Conservation (phyloP, 2,113 vertebrate species). For the Pituophis catenifer region DNA sequence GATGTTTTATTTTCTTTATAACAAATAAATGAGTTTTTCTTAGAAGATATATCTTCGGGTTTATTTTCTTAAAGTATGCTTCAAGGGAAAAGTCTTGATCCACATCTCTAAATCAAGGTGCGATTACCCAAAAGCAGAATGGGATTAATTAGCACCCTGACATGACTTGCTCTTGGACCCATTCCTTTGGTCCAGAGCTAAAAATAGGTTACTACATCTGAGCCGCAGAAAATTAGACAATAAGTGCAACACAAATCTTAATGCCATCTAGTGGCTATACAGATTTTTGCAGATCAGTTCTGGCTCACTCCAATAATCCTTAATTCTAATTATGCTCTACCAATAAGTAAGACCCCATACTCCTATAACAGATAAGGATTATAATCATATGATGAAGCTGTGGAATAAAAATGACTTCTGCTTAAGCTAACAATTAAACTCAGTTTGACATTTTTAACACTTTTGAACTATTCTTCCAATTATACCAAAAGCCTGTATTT, state of each 20-base stretch:
- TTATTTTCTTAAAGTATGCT: too few species aligned
- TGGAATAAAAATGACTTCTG: not conserved
- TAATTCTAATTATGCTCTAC: not conserved
- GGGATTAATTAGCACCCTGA: too few species aligned
- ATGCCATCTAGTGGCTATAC: not conserved
- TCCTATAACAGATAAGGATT: not conserved
- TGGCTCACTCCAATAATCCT: too few species aligned
- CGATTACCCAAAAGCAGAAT: too few species aligned
- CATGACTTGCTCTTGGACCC: too few species aligned
- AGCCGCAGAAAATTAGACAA: not conserved
- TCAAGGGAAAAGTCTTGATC: too few species aligned
- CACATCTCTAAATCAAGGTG: too few species aligned
- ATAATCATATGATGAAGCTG: not conserved
- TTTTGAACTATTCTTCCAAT: not conserved
- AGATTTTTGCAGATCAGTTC: not conserved
- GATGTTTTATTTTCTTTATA: too few species aligned
- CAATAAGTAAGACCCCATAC: not conserved
- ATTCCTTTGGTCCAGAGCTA: too few species aligned
- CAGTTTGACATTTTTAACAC: too few species aligned
- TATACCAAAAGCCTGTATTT: not conserved
- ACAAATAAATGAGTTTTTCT: too few species aligned
- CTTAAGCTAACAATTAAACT: not conserved
- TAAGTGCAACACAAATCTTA: not conserved
- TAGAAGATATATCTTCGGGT: too few species aligned
- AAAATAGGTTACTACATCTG: not conserved